Evolutionary conservation across 2,888 invertebrate genomes (phyloP), one percentile per base, ranked within the genome.

Genomic region (Cheilosia soror): DNA sequence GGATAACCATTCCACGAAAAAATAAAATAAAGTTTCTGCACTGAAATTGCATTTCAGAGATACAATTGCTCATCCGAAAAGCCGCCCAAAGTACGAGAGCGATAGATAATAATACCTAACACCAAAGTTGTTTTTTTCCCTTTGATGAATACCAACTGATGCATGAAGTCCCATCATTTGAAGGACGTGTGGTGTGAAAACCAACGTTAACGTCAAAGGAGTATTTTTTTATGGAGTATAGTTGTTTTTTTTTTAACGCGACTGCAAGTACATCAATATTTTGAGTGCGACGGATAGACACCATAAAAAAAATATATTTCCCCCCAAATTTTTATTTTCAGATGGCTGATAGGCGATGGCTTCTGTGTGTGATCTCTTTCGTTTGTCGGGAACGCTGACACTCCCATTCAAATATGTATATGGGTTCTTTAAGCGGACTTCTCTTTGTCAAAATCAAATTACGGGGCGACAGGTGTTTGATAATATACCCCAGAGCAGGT

Each of bases 151-250:
- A 72, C 44, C 78, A 78, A 68, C 66, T 71, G 82, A 72, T 60
- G 78, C 82, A 72, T 71, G 9, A 83, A 83, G 78, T 72, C 78
- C 82, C n/a, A 66, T 51, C 72, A 66, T 78, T 73, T 66, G 58
- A 60, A 66, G 58, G 65, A 72, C 60, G 37, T 65, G 20, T 77
- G 55, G 77, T 58, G 78, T 72, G 62, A 78, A 83, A 83, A 33
- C 65, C 15, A 68, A 47, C 42, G 66, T 63, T 60, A 72, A 62
- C 78, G 78, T 83, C 82, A 72, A 78, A 78, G 72, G 40, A 60
- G 29, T 33, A 37, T 49, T 55, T 31, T 58, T 37, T 33, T 27
- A 7, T 31, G 40, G 15, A n/a, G 25, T 37, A 20, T 20, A n/a
- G n/a, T 20, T 20, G 40, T n/a, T 29, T 6, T 4, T 33, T 40